These are phyloP conservation scores for Actinostola sp. DNA, from an alignment of 92 coral and sea anemone species.

Conservation along the genomic window DNA sequence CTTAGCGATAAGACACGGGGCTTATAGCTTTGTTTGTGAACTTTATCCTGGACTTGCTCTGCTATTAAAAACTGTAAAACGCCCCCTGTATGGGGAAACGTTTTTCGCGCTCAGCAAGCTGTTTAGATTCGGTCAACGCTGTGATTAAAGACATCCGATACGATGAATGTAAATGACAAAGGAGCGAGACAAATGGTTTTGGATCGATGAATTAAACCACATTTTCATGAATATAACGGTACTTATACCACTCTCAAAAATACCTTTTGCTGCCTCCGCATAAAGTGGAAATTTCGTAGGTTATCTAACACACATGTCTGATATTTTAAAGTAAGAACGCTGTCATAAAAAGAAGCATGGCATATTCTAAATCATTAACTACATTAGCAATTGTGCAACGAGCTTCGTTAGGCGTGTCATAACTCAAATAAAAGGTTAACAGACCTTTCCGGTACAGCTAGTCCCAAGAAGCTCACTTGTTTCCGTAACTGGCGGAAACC, in stretches of 20 bases:
- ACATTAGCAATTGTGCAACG: conserved; percentile 10
- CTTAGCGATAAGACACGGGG: too few species aligned
- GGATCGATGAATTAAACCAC: neutral
- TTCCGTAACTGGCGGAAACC: conserved; percentile 30
- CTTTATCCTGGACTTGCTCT: too few species aligned
- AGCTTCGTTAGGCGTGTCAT: conserved; percentile 22
- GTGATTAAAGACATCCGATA: conserved; percentile 20
- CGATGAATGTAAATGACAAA: conserved; percentile 12
- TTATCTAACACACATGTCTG: too few species aligned
- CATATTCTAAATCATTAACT: neutral
- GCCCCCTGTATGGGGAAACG: conserved; percentile 5
- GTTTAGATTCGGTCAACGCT: conserved; percentile 23
- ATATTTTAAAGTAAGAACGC: too few species aligned
- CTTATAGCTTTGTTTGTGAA: too few species aligned
- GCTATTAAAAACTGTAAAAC: neutral
- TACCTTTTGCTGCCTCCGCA: too few species aligned
- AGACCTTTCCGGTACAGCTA: conserved; percentile 35
- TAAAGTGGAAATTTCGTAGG: too few species aligned
- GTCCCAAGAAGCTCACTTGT: conserved; percentile 27
- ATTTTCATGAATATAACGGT: neutral
- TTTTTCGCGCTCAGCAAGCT: conserved; percentile 9
- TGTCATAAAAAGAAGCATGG: too few species aligned
- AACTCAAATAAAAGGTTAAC: conserved; percentile 40
- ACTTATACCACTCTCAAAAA: too few species aligned
- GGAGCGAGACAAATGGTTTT: neutral